Evolutionary conservation across 2,888 invertebrate genomes (phyloP).

Genomic region (Crepidodera aurea): DNA sequence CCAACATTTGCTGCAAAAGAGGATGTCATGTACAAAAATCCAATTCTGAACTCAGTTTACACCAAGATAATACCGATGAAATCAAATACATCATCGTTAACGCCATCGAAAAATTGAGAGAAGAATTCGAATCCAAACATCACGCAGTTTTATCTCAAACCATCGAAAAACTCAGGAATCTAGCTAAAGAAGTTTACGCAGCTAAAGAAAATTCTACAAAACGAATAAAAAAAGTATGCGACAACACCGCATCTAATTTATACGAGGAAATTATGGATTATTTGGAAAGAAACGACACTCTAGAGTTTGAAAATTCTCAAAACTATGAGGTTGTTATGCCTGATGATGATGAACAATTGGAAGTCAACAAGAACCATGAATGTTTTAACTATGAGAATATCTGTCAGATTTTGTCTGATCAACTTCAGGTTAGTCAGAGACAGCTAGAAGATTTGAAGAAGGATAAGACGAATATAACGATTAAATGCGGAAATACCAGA

Average conservation of each 20-base stretch:
- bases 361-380: not conserved
- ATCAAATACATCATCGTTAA: conserved; percentile 17
- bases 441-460: conserved; percentile 27
- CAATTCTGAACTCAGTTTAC: not conserved
- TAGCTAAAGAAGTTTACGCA: conserved; percentile 24
- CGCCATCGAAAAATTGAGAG: conserved; percentile 14
- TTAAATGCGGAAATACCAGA: conserved; percentile 21
- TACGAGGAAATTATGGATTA: conserved; percentile 16
- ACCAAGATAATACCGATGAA: not conserved
- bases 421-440: conserved; percentile 22
- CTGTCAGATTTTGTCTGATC: conserved; percentile 22
- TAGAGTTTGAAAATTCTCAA: not conserved
- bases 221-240: conserved; percentile 16
- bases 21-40: not conserved
- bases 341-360: conserved; percentile 6
- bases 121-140: conserved; percentile 17
- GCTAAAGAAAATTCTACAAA: not conserved
- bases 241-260: conserved; percentile 19
- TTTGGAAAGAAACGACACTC: not conserved
- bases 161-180: conserved; percentile 11
- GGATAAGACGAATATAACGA: conserved; percentile 22
- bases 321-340: not conserved
- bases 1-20: not conserved
- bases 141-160: not conserved
- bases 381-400: conserved; percentile 26